These are phyloP conservation scores for Carposina sasakii DNA, from an alignment of 1,140 invertebrate genomes.

Conservation along the genomic window DNA sequence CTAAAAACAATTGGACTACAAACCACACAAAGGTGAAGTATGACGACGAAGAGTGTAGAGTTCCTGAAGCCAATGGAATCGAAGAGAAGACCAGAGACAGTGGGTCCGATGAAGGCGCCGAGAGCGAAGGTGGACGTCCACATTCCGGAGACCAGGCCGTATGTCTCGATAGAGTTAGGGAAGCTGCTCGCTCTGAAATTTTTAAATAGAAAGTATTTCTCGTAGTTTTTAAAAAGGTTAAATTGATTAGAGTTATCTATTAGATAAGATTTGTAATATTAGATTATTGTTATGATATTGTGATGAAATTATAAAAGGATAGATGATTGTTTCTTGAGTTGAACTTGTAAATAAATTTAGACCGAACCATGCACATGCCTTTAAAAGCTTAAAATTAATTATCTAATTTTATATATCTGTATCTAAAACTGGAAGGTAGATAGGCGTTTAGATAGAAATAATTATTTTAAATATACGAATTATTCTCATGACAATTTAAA, in stretches of 20 bases:
- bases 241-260: not conserved
- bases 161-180: conserved; percentile 86
- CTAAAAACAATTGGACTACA: conserved; percentile 34
- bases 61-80: conserved; percentile 82
- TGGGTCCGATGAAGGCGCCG: conserved; percentile 88
- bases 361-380: too few relatives aligned
- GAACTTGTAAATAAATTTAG: too few relatives aligned
- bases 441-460: too few relatives aligned
- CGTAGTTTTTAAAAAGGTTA: conserved; percentile 10
- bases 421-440: too few relatives aligned
- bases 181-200: conserved; percentile 81
- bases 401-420: too few relatives aligned
- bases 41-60: conserved; percentile 82
- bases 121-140: conserved; percentile 91
- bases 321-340: too few relatives aligned
- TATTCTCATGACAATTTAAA: too few relatives aligned
- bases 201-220: conserved; percentile 27
- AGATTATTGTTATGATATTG: too few relatives aligned
- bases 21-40: conserved; percentile 78
- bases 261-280: too few relatives aligned
- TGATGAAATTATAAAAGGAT: too few relatives aligned
- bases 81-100: conserved; percentile 82
- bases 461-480: too few relatives aligned
- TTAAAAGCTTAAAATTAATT: too few relatives aligned
- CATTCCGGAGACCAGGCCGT: conserved; percentile 86